Conservation (phyloP, 2,797 vertebrate genomes). For the Enteromius paludinosus region DNA sequence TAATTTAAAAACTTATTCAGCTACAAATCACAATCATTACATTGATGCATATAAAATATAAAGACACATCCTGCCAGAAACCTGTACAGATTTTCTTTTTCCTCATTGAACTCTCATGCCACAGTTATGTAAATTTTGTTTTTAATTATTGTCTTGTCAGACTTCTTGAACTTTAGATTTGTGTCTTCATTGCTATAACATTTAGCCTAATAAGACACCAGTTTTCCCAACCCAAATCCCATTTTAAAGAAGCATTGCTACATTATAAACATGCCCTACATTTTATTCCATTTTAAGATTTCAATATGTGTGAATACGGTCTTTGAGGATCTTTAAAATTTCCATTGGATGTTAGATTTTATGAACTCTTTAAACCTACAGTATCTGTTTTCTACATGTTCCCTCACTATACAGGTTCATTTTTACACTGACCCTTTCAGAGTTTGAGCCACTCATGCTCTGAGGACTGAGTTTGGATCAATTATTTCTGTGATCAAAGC, state of each 20-base stretch:
- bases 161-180: not conserved
- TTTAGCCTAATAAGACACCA: not conserved
- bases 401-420: not conserved
- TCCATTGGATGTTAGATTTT: not conserved
- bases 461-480: conserved; percentile 58
- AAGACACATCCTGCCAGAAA: not conserved
- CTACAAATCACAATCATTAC: not conserved
- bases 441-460: conserved; percentile 26
- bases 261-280: not conserved
- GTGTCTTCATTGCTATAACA: not conserved
- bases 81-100: not conserved
- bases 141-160: not conserved
- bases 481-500: conserved; percentile 74
- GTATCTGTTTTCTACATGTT: conserved; percentile 29
- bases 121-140: not conserved
- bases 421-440: conserved; percentile 30
- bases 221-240: not conserved
- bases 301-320: not conserved
- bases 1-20: not conserved
- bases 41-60: not conserved
- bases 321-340: not conserved
- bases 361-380: not conserved
- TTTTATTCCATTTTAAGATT: conserved; percentile 1
- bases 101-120: not conserved
- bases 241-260: not conserved